Conservation (phyloP, 2,797 vertebrate species). For the Enteromius argenteus region DNA sequence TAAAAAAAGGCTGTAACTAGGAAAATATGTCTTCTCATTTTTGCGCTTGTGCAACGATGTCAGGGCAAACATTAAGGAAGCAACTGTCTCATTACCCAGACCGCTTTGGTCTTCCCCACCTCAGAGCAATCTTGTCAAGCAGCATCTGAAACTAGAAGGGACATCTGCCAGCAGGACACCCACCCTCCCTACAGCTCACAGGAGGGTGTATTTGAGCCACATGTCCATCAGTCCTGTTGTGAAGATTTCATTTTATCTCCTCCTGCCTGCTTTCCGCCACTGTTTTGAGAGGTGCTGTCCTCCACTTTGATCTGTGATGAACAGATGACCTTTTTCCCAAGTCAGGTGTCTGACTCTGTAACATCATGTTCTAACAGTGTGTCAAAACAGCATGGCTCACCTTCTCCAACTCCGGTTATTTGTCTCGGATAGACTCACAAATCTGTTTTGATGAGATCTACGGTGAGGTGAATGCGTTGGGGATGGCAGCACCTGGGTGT, state of each 20-base stretch:
- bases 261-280: conserved; percentile 64
- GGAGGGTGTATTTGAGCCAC: conserved; percentile 81
- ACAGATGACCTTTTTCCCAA: conserved; percentile 84
- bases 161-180: conserved; percentile 78
- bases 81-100: conserved; percentile 70
- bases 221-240: conserved; percentile 79
- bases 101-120: conserved; percentile 70
- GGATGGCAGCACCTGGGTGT: conserved; percentile 34
- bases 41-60: conserved; percentile 16
- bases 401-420: conserved; percentile 67
- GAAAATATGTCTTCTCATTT: neutral
- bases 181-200: conserved; percentile 79
- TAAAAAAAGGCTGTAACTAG: neutral
- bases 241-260: conserved; percentile 77
- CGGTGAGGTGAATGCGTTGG: conserved; percentile 72
- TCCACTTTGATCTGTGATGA: conserved; percentile 74
- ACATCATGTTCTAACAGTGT: conserved; percentile 75
- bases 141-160: conserved; percentile 76
- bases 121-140: conserved; percentile 72
- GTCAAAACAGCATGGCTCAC: conserved; percentile 77
- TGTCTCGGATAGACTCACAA: conserved; percentile 76
- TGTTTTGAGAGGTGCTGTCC: conserved; percentile 71
- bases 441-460: conserved; percentile 74
- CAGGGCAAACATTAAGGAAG: conserved; percentile 37
- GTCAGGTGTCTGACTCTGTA: conserved; percentile 80